Base-by-base conservation (phyloP, 1,140 invertebrate genomes). In the Drosophila paulistorum region DNA sequence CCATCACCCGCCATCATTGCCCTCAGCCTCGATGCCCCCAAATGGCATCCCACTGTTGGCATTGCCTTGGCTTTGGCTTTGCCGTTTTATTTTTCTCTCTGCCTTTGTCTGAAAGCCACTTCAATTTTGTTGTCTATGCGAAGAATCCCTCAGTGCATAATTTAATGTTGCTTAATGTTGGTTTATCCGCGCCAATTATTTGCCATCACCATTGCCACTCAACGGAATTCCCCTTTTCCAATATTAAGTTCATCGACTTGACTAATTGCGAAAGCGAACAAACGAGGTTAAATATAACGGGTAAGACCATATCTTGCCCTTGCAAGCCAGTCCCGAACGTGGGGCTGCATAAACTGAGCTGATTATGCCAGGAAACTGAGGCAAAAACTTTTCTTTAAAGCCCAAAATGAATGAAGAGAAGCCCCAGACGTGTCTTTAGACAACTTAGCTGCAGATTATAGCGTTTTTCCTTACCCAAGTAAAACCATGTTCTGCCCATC, bases 141-240 rank as follows among this genome's bases (percentile, higher is more conserved):
- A 14, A 51, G 68, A 59, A 77, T 77, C 68, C 75, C 75, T 71
- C 61, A 77, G 75, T 77, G 75, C 75, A 77, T 77, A 77, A 77
- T 77, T 77, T 77, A 77, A 77, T 77, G 74, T 77, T 75, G 75
- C 75, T 77, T 77, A 77, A 77, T 77, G 75, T 65, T 66, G 74
- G 75, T 59, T 77, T 77, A 77, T 77, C 75, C 71, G 68, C 58
- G 68, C 62, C 75, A 77, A 77, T 77, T 77, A 77, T 71, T 77
- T 77, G 42, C 68, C 75, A 59, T 69, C 60, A 68, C 35, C 35
- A 37, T 37, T 37, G 9, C 35, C 35, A 37, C 35, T 37, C 35
- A 37, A 10, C 35, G 2, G 37, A 13, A 39, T 5, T 13, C 11
- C 58, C 77, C 66, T 61, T 37, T 66, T 64, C 35, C 64, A 33